Evolutionary conservation across 2,888 invertebrate species (phyloP).

Genomic region (Clivina fossor): DNA sequence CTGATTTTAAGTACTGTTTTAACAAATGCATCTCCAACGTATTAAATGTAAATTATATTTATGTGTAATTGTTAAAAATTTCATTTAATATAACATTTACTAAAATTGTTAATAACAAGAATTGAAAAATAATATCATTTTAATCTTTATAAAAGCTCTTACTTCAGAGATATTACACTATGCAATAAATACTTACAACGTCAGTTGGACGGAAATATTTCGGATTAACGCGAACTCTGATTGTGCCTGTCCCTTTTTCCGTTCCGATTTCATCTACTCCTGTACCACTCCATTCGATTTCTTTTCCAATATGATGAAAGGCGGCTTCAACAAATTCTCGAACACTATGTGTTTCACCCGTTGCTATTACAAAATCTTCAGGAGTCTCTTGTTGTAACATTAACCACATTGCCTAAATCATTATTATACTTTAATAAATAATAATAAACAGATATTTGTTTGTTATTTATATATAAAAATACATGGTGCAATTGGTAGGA

Average conservation of each 20-base stretch:
- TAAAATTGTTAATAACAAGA: too few species aligned
- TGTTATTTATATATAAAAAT: background rate
- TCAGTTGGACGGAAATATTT: slow-evolving; percentile 97
- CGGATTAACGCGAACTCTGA: slow-evolving; percentile 86
- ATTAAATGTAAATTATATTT: too few species aligned
- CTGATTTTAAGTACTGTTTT: too few species aligned
- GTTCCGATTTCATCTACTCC: slow-evolving; percentile 82
- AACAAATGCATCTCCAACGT: too few species aligned
- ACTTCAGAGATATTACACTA: background rate
- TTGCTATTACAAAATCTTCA: slow-evolving; percentile 97
- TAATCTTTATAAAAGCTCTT: too few species aligned
- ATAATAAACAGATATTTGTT: background rate
- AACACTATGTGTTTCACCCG: slow-evolving; percentile 93
- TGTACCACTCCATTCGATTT: slow-evolving; percentile 84
- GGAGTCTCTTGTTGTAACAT: slow-evolving; percentile 93
- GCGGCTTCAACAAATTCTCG: slow-evolving; percentile 93
- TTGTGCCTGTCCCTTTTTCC: slow-evolving; percentile 66
- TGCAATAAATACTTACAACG: slow-evolving; percentile 71
- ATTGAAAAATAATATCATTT: too few species aligned
- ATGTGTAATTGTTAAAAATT: too few species aligned
- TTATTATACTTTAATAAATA: too few species aligned
- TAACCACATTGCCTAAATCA: slow-evolving; percentile 92
- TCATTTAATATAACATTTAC: too few species aligned
- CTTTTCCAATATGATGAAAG: slow-evolving; percentile 79
- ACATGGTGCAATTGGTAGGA: too few species aligned